Evolutionary conservation across 1,140 invertebrate genomes (phyloP), one percentile per base, ranked within the genome.

Genomic region (Cotesia vestalis): DNA sequence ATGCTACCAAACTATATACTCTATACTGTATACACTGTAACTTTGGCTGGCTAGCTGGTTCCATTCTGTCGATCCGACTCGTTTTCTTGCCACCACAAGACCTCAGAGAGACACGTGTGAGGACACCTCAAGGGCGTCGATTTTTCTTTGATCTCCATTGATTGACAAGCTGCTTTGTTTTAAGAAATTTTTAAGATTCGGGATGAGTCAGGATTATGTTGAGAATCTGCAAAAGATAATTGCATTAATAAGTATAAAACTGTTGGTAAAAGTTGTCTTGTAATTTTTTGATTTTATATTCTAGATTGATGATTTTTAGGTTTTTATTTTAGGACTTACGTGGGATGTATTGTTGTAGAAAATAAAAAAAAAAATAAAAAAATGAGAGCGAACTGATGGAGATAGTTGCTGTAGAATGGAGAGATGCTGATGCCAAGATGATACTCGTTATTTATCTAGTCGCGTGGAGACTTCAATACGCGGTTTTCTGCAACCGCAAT

Each of bases 381-480:
- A 27, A 64, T 14, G 38, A n/a, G 35, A 64, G 27, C 46, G 20
- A 9, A 27, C 20, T 8, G 51, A n/a, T 12, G 17, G n/a, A 51
- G 17, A 53, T n/a, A n/a, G 34, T 14, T 51, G n/a, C 9, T 4
- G 20, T 17, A 6, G 53, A 14, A 36, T 63, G 35, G n/a, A 64
- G 51, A 60, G 72, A 74, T 75, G 72, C 74, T 77, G 57, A 27
- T 17, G 20, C 14, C 12, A n/a, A 6, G 40, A 46, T 46, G 53
- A 59, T 59, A 75, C 73, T 78, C 76, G 74, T 80, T 76, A 77
- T 62, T 76, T 77, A 75, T 76, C 75, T 79, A 75, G 79, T 77
- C 73, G 66, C 73, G 66, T 75, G 83, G 83, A 81, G 83, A 85
- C 76, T 85, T 85, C 82, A 81, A 85, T 81, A 77, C 78, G 66